These are phyloP conservation scores for Ceratina australensis DNA, from an alignment of 1,140 invertebrate genomes.

Conservation along the genomic window DNA sequence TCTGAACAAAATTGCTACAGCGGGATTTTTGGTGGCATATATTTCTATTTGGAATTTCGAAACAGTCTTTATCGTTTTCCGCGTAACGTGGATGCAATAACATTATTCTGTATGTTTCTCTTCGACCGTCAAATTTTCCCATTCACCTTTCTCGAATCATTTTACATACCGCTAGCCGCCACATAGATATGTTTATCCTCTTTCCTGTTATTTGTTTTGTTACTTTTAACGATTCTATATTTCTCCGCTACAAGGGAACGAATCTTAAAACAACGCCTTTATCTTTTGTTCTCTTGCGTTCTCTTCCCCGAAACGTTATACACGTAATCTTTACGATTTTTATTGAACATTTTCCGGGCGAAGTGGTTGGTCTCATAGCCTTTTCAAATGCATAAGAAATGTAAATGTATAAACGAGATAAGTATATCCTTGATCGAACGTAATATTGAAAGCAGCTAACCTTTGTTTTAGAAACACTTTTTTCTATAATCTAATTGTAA, in stretches of 20 bases:
- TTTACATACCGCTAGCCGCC: not conserved
- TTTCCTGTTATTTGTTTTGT: slow-evolving; percentile 26
- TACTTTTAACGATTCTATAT: slow-evolving; percentile 36
- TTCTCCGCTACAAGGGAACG: not conserved
- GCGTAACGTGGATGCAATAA: not conserved
- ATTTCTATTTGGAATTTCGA: slow-evolving; percentile 9
- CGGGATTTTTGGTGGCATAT: not conserved
- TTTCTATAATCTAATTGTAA: too few species aligned
- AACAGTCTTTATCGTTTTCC: not conserved
- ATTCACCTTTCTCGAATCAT: slow-evolving; percentile 12
- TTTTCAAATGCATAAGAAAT: too few species aligned
- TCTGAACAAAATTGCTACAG: too few species aligned
- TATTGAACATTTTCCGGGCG: not conserved
- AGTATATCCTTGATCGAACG: too few species aligned
- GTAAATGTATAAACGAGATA: too few species aligned
- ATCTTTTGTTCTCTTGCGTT: slow-evolving; percentile 7
- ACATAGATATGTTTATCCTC: slow-evolving; percentile 20
- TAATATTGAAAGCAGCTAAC: too few species aligned
- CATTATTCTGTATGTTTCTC: slow-evolving; percentile 24
- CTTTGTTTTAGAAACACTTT: too few species aligned
- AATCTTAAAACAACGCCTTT: not conserved
- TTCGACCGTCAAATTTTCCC: slow-evolving; percentile 5
- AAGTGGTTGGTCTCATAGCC: too few species aligned
- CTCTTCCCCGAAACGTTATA: not conserved
- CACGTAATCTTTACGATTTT: not conserved